phyloP scores from a whole-genome alignment of 2,113 vertebrate species.

The Melanerpes formicivorus region DNA sequence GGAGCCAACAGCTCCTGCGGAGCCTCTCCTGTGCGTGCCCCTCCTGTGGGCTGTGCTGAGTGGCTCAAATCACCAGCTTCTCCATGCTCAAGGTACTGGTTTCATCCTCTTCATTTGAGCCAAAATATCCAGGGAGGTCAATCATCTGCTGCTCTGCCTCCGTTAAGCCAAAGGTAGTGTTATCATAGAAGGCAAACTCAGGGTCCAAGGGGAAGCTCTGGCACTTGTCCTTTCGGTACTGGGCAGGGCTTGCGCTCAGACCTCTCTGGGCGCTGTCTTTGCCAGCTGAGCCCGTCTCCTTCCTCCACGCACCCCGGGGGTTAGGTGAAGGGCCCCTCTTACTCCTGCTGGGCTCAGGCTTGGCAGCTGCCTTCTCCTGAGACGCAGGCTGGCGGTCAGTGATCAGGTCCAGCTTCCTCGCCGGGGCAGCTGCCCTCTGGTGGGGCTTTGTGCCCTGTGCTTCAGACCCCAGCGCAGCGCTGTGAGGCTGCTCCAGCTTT shows the following conservation, averaged over 20 bases:
- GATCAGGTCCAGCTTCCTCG: slow-evolving; percentile 67
- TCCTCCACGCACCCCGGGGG: slow-evolving; percentile 81
- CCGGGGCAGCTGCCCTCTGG: background rate
- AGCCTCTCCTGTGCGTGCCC: fast-evolving
- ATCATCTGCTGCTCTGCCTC: slow-evolving; percentile 90
- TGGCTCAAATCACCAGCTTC: slow-evolving; percentile 78
- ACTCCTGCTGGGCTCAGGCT: slow-evolving; percentile 81
- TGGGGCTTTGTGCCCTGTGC: background rate
- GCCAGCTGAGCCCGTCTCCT: slow-evolving; percentile 71
- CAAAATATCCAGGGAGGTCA: slow-evolving; percentile 85
- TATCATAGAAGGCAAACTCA: slow-evolving; percentile 81
- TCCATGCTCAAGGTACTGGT: slow-evolving; percentile 79
- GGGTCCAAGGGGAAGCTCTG: slow-evolving; percentile 86
- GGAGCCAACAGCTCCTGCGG: background rate
- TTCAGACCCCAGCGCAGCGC: background rate
- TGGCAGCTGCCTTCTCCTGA: slow-evolving; percentile 67
- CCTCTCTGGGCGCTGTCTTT: slow-evolving; percentile 78
- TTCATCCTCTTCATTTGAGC: slow-evolving; percentile 82
- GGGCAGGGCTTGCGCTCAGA: slow-evolving; percentile 79
- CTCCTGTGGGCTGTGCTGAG: background rate
- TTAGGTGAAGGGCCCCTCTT: slow-evolving; percentile 87
- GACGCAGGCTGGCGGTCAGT: slow-evolving; percentile 12
- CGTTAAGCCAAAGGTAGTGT: slow-evolving; percentile 85
- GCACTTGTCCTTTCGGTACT: slow-evolving; percentile 81
- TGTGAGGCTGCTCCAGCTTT: slow-evolving; percentile 61